These are phyloP conservation scores for Botrylloides violaceus DNA, from an alignment of 23 tunicate genomes.

Conservation along the genomic window DNA sequence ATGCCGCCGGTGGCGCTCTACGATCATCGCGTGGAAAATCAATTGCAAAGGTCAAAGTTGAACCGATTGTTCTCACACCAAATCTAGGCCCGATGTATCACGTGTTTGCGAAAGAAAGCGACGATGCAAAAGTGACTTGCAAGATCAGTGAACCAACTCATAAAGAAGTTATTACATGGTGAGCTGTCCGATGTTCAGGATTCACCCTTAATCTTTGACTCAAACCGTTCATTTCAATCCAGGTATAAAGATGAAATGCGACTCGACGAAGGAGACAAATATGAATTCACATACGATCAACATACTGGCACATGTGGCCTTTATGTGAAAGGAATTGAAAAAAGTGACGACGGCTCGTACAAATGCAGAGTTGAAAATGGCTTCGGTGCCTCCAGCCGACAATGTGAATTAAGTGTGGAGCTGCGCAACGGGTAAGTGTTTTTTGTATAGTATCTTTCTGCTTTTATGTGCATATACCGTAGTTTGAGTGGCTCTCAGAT, in stretches of 20 bases:
- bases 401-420: slow-evolving; percentile 80
- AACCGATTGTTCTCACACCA: slow-evolving; percentile 66
- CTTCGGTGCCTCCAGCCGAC: slow-evolving; percentile 44
- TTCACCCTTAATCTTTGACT: too few species aligned
- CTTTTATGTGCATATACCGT: too few species aligned
- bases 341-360: slow-evolving; percentile 84
- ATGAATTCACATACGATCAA: slow-evolving; percentile 57
- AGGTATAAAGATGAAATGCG: slow-evolving; percentile 69
- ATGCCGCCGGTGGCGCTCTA: slow-evolving; percentile 85
- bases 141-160: slow-evolving; percentile 46
- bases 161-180: slow-evolving; percentile 81
- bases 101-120: slow-evolving; percentile 77
- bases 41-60: slow-evolving; percentile 74
- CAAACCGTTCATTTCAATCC: too few species aligned
- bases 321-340: slow-evolving; percentile 71
- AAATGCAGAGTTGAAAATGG: slow-evolving; percentile 85
- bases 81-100: slow-evolving; percentile 84
- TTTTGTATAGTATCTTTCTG: not conserved
- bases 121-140: slow-evolving; percentile 78
- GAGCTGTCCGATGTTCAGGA: not conserved
- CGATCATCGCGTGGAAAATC: slow-evolving; percentile 81
- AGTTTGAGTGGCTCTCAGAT: not conserved
- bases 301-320: slow-evolving; percentile 57
- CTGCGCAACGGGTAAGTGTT: slow-evolving; percentile 41
- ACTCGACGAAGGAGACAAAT: slow-evolving; percentile 75